Base-by-base conservation (phyloP, 2,888 invertebrate species). In the Hyposoter didymator region DNA sequence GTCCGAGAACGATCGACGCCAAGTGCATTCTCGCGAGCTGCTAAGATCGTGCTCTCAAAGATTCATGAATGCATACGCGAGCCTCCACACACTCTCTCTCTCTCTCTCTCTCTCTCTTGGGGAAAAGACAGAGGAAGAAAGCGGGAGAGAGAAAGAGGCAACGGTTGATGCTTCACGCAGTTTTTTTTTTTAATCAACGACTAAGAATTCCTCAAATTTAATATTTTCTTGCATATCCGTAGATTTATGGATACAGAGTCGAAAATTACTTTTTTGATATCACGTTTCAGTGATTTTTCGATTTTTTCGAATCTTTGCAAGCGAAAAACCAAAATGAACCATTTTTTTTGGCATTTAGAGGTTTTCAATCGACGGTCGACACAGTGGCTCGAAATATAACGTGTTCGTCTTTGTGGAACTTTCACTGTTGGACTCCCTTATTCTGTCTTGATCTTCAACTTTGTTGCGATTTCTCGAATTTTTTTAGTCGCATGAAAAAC, bases 21-120 rank as follows among this genome's bases (percentile, higher is more conserved):
- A 70, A 88, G 75, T 87, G 90, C 85, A 89, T 87, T 89, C 89
- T 89, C 82, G 88, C 89, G 88, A 89, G 88, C 79, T 85, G 85
- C 66, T 74, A 84, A 81, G 69, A 73, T 80, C 78, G 55, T 19
- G 55, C 80, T 72, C 76, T 43, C 19, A 66, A 49, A 49, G 69
- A 82, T 82, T 59, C 66, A 76, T 75, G 75, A 49, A 83, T 75
- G 69, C 75, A 66, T 82, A 14, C 32, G 67, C 39, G 64, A 70
- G 47, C 45, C 22, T 69, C 45, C 49, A 22, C 52, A 43, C 55
- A 12, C 55, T 22, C 75, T 47, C 55, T 22, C 62, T 59, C 55
- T 22, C 55, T 52, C 19, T 35, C 1, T 35, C 75, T 52, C 55
- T 32, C 55, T 59, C 39, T 7, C 39, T 64, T 69, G 59, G n/a